A percentile compares a stretch with the other conserved stretches of the same genome.
Conservation (phyloP, 2,888 invertebrate species). For the Tachina grossa region DNA sequence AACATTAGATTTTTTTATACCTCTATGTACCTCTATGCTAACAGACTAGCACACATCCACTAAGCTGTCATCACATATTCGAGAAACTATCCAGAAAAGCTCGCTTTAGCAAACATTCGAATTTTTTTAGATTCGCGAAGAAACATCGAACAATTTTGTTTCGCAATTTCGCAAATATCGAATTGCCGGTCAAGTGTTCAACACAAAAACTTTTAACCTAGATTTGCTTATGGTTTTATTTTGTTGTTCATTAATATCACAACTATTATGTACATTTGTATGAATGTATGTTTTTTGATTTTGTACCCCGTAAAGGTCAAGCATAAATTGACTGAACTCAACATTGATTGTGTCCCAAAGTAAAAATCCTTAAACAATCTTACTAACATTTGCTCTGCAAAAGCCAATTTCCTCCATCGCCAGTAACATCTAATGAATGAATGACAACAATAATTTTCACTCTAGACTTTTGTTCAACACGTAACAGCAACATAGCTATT, state of each 20-base stretch:
- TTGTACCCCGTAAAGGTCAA: slow-evolving; percentile 31
- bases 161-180: too few species aligned
- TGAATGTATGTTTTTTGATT: not conserved
- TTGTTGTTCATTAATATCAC: not conserved
- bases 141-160: too few species aligned
- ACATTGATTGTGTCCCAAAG: slow-evolving; percentile 23
- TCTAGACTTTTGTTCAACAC: slow-evolving; percentile 17
- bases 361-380: not conserved
- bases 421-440: slow-evolving; percentile 34
- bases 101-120: too few species aligned
- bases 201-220: slow-evolving; percentile 22
- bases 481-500: slow-evolving; percentile 29
- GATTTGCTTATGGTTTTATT: not conserved
- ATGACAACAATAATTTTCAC: slow-evolving; percentile 24
- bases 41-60: too few species aligned
- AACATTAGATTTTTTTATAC: too few species aligned
- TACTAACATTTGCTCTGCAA: not conserved
- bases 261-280: not conserved
- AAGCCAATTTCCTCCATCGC: too few species aligned
- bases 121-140: too few species aligned
- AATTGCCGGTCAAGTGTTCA: not conserved
- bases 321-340: slow-evolving; percentile 48
- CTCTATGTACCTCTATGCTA: too few species aligned
- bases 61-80: too few species aligned
- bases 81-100: too few species aligned